Evolutionary conservation across 2,113 vertebrate genomes (phyloP).

Genomic region (Struthio camelus): DNA sequence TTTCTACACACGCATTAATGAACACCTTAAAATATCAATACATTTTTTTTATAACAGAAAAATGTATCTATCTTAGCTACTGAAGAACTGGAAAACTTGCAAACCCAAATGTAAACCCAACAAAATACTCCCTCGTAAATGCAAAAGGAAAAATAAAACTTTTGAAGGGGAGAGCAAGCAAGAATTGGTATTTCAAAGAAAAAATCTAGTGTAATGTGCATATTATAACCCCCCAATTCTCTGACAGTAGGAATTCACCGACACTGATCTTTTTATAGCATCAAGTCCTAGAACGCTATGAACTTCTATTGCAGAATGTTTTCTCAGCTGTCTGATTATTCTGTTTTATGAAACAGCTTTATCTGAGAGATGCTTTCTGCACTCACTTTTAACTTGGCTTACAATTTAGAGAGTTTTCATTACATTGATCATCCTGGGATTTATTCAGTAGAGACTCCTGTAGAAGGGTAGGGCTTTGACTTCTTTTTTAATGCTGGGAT

Average conservation of each 20-base stretch:
- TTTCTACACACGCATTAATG: neutral
- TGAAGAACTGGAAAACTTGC: neutral
- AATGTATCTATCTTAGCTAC: neutral
- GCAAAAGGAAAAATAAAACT: neutral
- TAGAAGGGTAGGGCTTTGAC: neutral
- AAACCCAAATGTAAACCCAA: neutral
- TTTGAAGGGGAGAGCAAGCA: neutral
- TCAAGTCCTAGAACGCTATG: neutral
- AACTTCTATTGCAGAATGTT: neutral
- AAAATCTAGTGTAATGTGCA: neutral
- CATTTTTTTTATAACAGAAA: neutral
- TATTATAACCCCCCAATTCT: neutral
- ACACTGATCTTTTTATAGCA: neutral
- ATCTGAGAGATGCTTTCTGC: neutral
- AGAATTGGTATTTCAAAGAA: neutral
- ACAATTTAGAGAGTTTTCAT: neutral
- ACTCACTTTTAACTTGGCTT: neutral
- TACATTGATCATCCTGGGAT: neutral
- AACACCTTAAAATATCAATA: neutral
- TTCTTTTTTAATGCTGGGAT: neutral
- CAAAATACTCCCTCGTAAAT: neutral
- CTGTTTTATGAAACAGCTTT: neutral
- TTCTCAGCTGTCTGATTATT: constrained; percentile 23
- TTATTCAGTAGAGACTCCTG: neutral
- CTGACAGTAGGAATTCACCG: neutral